Evolutionary conservation across 2,888 invertebrate genomes (phyloP), one percentile per base, ranked within the genome.

Genomic region (Plagodis pulveraria): DNA sequence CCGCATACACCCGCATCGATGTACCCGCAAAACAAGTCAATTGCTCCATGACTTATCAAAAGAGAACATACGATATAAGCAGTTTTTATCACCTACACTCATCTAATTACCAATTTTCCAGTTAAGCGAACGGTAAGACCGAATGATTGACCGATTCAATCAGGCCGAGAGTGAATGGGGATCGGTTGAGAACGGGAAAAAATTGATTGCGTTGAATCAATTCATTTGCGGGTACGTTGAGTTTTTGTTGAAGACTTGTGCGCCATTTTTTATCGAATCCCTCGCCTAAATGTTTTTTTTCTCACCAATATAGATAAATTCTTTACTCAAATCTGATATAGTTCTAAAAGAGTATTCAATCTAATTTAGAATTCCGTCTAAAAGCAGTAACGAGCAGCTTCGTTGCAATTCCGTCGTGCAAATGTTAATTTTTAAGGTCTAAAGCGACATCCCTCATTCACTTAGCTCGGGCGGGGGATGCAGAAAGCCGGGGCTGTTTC

Each of bases 71-170:
- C 74, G 56, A 67, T 70, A 71, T 72, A 71, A 69, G 77, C 71
- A 67, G 72, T 76, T 80, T 86, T 84, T 89, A 89, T 88, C 88
- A 87, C 87, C 83, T 84, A 79, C 76, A 76, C 76, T 40, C 77
- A 83, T 83, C 84, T 89, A 89, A 90, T 89, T 90, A 88, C 89
- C 84, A 89, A 91, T 91, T 91, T 91, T 91, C 89, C 90, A 87
- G 89, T 81, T 86, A 86, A 87, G 78, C 87, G 89, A 85, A 89
- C 86, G 81, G 87, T 85, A 80, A 88, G 86, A 84, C 84, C 80
- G 80, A 87, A 85, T 89, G 89, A 90, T 89, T 87, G 88, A 89
- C 88, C 90, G 86, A 83, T 86, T 84, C 85, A 88, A 89, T 89
- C 88, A 86, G 80, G 74, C 73, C 78, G 76, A 69, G 82, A 80